Base-by-base conservation (phyloP, 2,888 invertebrate genomes). In the Andrena praecox region DNA sequence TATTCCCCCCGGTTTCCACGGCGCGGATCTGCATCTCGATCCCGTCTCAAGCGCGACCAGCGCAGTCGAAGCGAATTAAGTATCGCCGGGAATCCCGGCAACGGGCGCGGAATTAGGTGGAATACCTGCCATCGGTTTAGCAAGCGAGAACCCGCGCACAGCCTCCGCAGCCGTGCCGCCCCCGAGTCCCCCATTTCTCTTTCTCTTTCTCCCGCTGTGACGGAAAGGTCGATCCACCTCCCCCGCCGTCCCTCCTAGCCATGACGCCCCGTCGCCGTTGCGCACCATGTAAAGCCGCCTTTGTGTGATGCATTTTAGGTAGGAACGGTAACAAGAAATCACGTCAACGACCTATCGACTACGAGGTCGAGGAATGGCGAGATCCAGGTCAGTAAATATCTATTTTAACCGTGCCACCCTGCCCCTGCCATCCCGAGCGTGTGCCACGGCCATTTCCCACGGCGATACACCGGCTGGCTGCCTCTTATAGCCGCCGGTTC, bases 321-420 rank as follows among this genome's bases (percentile, higher is more conserved):
- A 95, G 95, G 93, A 95, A 95, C 90, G 95, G 95, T 93, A 95
- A 95, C 92, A 95, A 93, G 89, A 94, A 95, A 86, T 95, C 95
- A 94, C 94, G 95, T 84, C 95, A 95, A 91, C 91, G 92, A 87
- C 91, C 93, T 71, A 92, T 91, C 87, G 97, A 96, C 94, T 96
- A 96, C 94, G 96, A 96, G 91, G 95, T 96, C 89, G 96, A 96
- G 94, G 96, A 96, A 94, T 96, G 96, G 96, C 96, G 96, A 94
- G 96, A 96, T 94, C 95, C 96, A 94, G 96, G 96, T 96, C 92
- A 95, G 95, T 93, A 86, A 74, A 84, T 87, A 87, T 85, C 83
- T 89, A 85, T 85, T 85, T 89, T 85, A 88, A 86, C 85, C 56
- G 56, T 24, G 70, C 84, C 77, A 69, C 68, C 72, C 67, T 42